Conservation (phyloP, 1,140 invertebrate species). For the Lepidurus couesii region DNA sequence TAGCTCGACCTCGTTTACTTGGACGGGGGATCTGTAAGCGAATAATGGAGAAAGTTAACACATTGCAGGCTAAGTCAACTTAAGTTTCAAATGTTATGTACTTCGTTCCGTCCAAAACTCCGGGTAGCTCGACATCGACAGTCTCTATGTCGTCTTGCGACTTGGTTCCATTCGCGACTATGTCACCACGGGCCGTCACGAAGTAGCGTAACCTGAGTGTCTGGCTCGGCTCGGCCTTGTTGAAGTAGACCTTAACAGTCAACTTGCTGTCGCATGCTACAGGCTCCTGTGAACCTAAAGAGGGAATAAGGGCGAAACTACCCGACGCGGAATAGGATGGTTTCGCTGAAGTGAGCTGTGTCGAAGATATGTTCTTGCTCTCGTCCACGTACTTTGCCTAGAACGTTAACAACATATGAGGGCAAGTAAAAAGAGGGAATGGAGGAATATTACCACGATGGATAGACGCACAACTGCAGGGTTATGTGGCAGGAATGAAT, state of each 20-base stretch:
- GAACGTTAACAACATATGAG: not conserved
- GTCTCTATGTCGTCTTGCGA: not conserved
- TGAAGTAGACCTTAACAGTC: not conserved
- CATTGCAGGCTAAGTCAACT: too few relatives aligned
- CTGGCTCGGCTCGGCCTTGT: not conserved
- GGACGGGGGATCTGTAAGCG: not conserved
- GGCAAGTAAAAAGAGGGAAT: too few relatives aligned
- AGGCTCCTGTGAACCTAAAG: not conserved
- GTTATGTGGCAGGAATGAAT: slow-evolving; percentile 35
- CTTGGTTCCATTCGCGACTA: not conserved
- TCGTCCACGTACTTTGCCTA: not conserved
- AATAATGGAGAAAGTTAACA: too few relatives aligned
- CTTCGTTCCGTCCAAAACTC: not conserved
- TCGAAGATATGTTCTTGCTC: not conserved
- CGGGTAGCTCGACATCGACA: not conserved
- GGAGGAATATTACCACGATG: slow-evolving; percentile 34
- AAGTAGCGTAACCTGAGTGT: not conserved
- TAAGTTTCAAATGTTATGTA: too few relatives aligned
- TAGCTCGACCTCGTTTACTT: not conserved
- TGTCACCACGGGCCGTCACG: not conserved
- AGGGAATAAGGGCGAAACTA: not conserved
- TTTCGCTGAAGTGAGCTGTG: not conserved
- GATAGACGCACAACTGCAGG: slow-evolving; percentile 29
- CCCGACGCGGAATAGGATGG: not conserved
- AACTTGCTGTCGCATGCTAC: not conserved